Evolutionary conservation across 1,140 invertebrate species (phyloP), one percentile per base, ranked within the genome.

Genomic region (Colletes latitarsis): DNA sequence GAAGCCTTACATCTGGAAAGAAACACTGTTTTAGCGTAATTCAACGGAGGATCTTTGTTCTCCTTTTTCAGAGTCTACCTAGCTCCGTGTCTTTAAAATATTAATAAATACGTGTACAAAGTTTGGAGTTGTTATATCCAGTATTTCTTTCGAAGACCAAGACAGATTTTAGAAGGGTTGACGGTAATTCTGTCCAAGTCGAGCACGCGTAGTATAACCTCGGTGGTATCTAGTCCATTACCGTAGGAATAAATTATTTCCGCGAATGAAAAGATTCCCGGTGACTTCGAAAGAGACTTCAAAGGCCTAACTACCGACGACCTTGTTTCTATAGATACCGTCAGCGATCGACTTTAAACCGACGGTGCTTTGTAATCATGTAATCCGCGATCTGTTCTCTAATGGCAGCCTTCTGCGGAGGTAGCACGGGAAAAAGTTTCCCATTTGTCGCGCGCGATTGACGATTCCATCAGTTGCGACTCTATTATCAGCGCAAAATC

Each of bases 281-380:
- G 60, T 14, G 6, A 14, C 19, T 17, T 39, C n/a, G 58, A 39
- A 55, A 39, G 49, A 46, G 52, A 71, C 77, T 73, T 79, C 69
- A 57, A 79, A 79, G 60, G 12, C 17, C 1, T 15, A 3, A 76
- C 63, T 68, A 17, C 1, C 67, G 30, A 3, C 78, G 71, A 62
- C 78, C 71, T 53, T 80, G 71, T 80, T 80, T 75, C 78, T 43
- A 67, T 75, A 55, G 15, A 62, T 67, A 55, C 15, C 67, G 21
- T 46, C 46, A n/a, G 46, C 21, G 43, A 39, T 30, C 66, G 74
- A 12, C 43, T 58, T 53, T 55, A 64, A 17, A 19, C 58, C 14
- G 10, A 15, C 12, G 17, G 53, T 52, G n/a, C 57, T 19, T 39
- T 70, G 58, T 77, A 64, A 81, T 81, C 67, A 77, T 15, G 49